phyloP scores from a whole-genome alignment of 1,140 invertebrate genomes.

The Megathymus violae region DNA sequence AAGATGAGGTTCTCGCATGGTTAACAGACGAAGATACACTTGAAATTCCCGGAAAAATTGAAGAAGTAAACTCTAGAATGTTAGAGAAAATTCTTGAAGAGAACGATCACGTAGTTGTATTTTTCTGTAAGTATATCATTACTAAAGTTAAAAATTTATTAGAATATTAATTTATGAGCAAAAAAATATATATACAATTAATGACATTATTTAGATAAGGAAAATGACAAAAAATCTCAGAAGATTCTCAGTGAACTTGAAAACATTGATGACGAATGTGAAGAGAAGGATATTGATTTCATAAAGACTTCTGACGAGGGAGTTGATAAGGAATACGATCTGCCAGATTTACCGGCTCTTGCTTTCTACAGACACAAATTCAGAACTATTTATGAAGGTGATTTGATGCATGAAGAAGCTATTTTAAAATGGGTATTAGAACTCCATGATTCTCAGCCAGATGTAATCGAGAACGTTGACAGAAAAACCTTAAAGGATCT shows the following conservation, averaged over 20 bases:
- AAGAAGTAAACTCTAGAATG: slow-evolving; percentile 96
- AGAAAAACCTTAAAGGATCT: slow-evolving; percentile 94
- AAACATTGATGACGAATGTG: slow-evolving; percentile 97
- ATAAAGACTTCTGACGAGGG: slow-evolving; percentile 96
- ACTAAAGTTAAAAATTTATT: neutral
- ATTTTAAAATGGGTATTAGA: slow-evolving; percentile 96
- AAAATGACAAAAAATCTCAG: slow-evolving; percentile 94
- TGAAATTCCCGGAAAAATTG: slow-evolving; percentile 96
- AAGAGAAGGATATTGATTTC: slow-evolving; percentile 96
- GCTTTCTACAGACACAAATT: slow-evolving; percentile 96
- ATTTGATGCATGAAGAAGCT: slow-evolving; percentile 95
- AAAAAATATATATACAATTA: neutral
- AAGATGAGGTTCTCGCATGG: slow-evolving; percentile 95
- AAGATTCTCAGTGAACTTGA: slow-evolving; percentile 95
- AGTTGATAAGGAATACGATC: slow-evolving; percentile 94
- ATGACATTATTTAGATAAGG: slow-evolving; percentile 87
- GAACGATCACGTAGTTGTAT: slow-evolving; percentile 95
- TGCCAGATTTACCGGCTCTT: slow-evolving; percentile 91
- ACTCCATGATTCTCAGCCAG: slow-evolving; percentile 92
- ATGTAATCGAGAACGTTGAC: slow-evolving; percentile 96
- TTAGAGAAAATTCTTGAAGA: slow-evolving; percentile 95
- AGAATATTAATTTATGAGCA: neutral
- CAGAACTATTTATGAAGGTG: slow-evolving; percentile 93
- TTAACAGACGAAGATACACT: slow-evolving; percentile 95
- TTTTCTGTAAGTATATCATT: slow-evolving; percentile 91